A percentile compares a stretch with the other conserved stretches of the same genome.
These are phyloP conservation scores for Stictonetta naevosa DNA, from an alignment of 2,113 vertebrate species.

Conservation along the genomic window DNA sequence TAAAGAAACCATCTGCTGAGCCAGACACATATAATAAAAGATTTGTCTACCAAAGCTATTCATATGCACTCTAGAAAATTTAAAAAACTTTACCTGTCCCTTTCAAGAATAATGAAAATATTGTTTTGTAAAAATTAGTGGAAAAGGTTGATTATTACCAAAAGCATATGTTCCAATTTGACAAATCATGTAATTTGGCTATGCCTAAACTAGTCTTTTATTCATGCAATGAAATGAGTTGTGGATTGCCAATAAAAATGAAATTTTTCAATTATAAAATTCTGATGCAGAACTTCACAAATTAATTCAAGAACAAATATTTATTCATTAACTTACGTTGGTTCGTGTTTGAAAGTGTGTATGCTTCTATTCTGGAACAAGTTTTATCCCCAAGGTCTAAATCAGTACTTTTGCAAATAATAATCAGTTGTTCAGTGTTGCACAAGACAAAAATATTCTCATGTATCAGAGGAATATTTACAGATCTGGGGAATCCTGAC, in stretches of 20 bases:
- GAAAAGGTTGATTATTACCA: not conserved
- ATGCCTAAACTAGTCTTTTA: not conserved
- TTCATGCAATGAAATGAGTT: not conserved
- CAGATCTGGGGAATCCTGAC: not conserved
- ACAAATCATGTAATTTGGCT: not conserved
- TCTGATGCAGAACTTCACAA: not conserved
- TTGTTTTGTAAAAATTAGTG: not conserved
- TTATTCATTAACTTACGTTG: not conserved
- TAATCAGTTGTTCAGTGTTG: not conserved
- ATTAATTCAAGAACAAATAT: not conserved
- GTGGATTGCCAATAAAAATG: slow-evolving; percentile 31
- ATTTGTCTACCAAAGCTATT: not conserved
- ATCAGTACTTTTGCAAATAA: not conserved
- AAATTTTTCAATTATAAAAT: slow-evolving; percentile 16
- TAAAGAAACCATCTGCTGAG: not conserved
- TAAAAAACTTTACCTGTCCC: not conserved
- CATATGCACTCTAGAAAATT: not conserved
- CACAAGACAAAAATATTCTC: not conserved
- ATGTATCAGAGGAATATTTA: not conserved
- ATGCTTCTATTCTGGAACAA: not conserved
- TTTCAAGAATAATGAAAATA: not conserved
- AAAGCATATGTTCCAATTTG: slow-evolving; percentile 2
- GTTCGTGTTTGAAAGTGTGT: not conserved
- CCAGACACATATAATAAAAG: not conserved
- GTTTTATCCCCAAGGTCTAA: not conserved